Percentiles rank a stretch among this genome's conserved stretches.
Conservation (phyloP, 2,797 vertebrate species). For the Acanthornis magna region DNA sequence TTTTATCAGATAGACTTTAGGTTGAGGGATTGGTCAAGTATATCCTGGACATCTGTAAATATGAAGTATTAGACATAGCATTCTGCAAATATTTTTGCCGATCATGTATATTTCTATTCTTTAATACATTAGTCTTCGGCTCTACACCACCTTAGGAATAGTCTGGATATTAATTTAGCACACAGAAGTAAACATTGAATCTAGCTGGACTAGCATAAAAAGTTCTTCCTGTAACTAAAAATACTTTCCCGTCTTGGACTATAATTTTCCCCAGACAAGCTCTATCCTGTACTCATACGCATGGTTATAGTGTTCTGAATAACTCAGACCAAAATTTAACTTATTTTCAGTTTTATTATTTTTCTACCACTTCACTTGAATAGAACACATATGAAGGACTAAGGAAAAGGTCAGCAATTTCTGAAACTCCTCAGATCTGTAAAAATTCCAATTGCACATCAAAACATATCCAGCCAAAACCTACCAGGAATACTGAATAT, state of each 20-base stretch:
- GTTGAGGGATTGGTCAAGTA: neutral
- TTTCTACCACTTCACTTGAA: neutral
- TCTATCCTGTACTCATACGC: fast-evolving
- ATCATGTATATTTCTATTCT: neutral
- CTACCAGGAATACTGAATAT: neutral
- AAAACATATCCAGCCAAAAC: neutral
- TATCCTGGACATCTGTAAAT: neutral
- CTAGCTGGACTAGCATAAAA: neutral
- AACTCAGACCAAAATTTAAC: neutral
- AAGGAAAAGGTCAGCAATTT: neutral
- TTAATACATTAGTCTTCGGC: neutral
- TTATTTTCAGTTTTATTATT: neutral
- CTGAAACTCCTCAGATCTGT: neutral
- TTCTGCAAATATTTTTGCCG: neutral
- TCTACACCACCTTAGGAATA: neutral
- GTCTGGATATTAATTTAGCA: neutral
- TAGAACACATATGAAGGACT: neutral
- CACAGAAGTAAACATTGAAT: neutral
- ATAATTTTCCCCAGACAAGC: neutral
- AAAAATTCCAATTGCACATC: neutral
- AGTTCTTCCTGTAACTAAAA: neutral
- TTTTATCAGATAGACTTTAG: neutral
- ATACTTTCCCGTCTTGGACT: neutral
- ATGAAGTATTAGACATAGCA: neutral
- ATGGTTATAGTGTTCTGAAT: neutral